Percentiles rank a stretch among this genome's conserved stretches.
Evolutionary conservation across 2,113 vertebrate genomes (phyloP).

Genomic region (Indicator indicator): DNA sequence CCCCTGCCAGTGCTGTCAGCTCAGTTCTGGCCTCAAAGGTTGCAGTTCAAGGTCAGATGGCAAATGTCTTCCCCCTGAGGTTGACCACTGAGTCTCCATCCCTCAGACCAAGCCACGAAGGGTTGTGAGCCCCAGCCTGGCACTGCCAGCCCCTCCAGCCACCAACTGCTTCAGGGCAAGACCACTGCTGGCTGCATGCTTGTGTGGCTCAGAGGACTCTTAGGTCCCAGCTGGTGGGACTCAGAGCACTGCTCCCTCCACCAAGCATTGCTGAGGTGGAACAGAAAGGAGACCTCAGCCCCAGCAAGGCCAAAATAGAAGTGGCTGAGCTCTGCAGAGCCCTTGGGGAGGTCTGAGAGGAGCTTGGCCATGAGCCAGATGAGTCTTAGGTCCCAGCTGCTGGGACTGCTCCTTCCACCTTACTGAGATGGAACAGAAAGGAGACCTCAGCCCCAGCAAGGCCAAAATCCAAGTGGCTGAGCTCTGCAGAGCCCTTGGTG

Average conservation of each 20-base stretch:
- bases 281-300: conserved; percentile 2
- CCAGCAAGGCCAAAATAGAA: conserved; percentile 19
- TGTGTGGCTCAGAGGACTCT: neutral
- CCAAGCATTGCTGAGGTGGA: neutral
- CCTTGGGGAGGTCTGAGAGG: conserved; percentile 44
- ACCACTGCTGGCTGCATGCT: neutral
- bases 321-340: conserved; percentile 10
- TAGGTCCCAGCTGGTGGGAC: neutral
- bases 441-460: too few species aligned
- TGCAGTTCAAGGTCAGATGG: neutral
- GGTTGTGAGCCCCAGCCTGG: neutral
- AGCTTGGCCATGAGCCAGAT: neutral
- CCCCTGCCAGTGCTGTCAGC: neutral
- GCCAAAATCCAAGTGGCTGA: too few species aligned
- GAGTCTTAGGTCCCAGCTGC: too few species aligned
- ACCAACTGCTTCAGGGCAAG: neutral
- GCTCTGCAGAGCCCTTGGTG: too few species aligned
- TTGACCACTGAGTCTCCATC: neutral
- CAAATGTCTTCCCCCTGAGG: neutral
- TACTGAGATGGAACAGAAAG: neutral
- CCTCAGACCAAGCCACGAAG: too few species aligned
- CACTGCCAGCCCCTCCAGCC: neutral
- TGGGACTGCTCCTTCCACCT: neutral
- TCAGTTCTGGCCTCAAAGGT: neutral
- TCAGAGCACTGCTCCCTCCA: too few species aligned